These are phyloP conservation scores for Castor canadensis DNA, from an alignment of 2,113 vertebrate species.

Conservation along the genomic window DNA sequence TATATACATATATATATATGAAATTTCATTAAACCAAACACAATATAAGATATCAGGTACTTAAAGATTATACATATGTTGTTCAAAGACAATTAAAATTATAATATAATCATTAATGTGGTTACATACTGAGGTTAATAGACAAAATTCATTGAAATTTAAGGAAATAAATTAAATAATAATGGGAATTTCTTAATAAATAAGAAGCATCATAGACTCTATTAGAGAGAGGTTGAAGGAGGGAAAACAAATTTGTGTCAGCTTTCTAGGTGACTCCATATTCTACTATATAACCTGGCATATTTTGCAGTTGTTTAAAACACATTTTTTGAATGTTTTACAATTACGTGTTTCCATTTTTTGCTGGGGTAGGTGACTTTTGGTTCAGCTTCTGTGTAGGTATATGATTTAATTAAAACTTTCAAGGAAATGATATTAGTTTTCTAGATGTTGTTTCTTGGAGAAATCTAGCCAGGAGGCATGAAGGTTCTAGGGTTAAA, in stretches of 20 bases:
- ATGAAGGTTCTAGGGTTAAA: slow-evolving; percentile 59
- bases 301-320: slow-evolving; percentile 50
- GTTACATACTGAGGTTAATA: slow-evolving; percentile 58
- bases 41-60: not conserved
- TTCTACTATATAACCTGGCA: not conserved
- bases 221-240: not conserved
- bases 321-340: slow-evolving; percentile 69
- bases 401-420: slow-evolving; percentile 69
- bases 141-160: slow-evolving; percentile 35
- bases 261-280: not conserved
- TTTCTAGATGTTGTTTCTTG: slow-evolving; percentile 48
- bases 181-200: slow-evolving; percentile 33
- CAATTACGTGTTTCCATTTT: slow-evolving; percentile 60
- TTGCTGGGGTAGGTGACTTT: slow-evolving; percentile 72
- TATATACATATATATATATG: no score
- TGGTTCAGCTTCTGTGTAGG: slow-evolving; percentile 62
- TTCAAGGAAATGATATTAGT: slow-evolving; percentile 63
- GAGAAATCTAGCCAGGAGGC: slow-evolving; percentile 54
- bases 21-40: slow-evolving; percentile 49
- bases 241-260: not conserved
- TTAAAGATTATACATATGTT: slow-evolving; percentile 13
- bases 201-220: not conserved
- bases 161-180: slow-evolving; percentile 48
- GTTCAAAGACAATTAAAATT: slow-evolving; percentile 45
- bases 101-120: slow-evolving; percentile 49